phyloP scores from a whole-genome alignment of 2,113 vertebrate genomes.

The Pluvianellus socialis region DNA sequence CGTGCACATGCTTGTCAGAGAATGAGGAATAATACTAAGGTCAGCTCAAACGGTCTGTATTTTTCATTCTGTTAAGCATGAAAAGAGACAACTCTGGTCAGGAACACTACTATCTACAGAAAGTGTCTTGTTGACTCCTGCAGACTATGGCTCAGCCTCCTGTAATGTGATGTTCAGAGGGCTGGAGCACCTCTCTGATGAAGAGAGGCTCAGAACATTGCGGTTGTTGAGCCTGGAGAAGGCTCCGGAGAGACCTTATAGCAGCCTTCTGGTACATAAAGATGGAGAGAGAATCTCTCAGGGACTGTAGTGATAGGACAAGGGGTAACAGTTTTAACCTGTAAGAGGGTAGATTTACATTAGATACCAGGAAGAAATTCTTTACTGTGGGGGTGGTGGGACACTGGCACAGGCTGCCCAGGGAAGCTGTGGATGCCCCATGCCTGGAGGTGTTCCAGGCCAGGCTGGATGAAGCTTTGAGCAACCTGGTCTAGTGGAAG shows the following conservation, averaged over 20 bases:
- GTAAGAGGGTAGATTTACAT: background rate
- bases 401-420: background rate
- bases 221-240: background rate
- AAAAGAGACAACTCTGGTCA: background rate
- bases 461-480: background rate
- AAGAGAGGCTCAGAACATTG: background rate
- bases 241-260: background rate
- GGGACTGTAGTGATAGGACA: background rate
- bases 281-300: background rate
- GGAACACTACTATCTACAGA: background rate
- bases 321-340: background rate
- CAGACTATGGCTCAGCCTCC: background rate
- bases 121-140: background rate
- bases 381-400: background rate
- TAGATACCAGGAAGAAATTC: background rate
- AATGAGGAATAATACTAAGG: background rate
- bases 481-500: background rate
- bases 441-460: background rate
- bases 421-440: background rate
- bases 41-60: background rate
- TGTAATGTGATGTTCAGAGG: background rate
- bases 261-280: background rate
- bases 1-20: background rate
- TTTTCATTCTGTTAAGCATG: background rate
- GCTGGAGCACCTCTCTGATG: background rate